Evolutionary conservation across 1,140 invertebrate species (phyloP).

Genomic region (Sitobion miscanthi): DNA sequence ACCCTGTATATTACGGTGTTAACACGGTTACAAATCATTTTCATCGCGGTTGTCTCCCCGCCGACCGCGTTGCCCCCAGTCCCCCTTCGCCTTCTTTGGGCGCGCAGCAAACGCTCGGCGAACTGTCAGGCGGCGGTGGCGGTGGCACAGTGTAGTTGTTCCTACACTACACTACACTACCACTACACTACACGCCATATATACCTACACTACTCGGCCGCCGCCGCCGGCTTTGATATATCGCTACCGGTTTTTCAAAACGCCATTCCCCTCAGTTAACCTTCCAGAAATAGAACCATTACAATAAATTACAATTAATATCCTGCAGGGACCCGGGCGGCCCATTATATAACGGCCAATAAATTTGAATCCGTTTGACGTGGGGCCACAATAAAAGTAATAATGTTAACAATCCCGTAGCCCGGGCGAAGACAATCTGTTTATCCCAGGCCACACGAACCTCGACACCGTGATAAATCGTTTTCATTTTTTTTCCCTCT

Average conservation of each 20-base stretch:
- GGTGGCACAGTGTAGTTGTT: neutral
- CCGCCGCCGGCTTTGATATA: constrained; percentile 53
- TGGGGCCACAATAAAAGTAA: constrained; percentile 57
- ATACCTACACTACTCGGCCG: constrained; percentile 16
- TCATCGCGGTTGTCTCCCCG: constrained; percentile 27
- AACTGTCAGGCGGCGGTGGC: neutral
- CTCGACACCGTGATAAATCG: constrained; percentile 56
- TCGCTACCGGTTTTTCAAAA: constrained; percentile 57
- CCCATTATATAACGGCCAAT: constrained; percentile 56
- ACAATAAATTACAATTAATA: constrained; percentile 57
- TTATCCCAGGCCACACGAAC: constrained; percentile 56
- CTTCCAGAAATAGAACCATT: constrained; percentile 57
- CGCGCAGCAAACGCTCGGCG: neutral
- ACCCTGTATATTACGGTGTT: constrained; percentile 29
- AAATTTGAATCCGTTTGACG: constrained; percentile 57
- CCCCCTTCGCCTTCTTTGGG: neutral
- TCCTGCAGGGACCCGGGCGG: constrained; percentile 56
- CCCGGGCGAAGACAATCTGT: constrained; percentile 56
- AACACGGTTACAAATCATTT: constrained; percentile 55
- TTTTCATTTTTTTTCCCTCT: constrained; percentile 52
- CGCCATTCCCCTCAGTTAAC: constrained; percentile 56
- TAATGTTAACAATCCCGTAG: constrained; percentile 56
- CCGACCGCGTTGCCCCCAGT: neutral
- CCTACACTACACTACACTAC: constrained; percentile 2
- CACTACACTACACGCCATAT: constrained; percentile 24